phyloP scores from a whole-genome alignment of 2,888 invertebrate species.

The Orchesellides sinensis region DNA sequence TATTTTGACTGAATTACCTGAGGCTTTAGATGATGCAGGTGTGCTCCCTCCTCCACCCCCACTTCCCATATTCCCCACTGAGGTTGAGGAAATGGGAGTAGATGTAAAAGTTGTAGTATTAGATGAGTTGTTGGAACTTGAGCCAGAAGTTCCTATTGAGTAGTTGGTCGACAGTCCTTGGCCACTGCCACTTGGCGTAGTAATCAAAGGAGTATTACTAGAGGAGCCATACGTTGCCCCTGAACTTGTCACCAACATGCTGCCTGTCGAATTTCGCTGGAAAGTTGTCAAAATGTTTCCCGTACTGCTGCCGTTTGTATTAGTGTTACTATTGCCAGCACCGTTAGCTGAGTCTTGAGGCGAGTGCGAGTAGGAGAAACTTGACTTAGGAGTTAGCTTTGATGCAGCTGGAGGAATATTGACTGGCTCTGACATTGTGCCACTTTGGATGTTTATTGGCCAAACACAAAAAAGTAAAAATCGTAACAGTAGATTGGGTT shows the following conservation, averaged over 20 bases:
- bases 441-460: too few relatives aligned
- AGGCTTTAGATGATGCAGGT: not conserved
- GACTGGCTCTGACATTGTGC: constrained; percentile 60
- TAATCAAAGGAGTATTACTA: not conserved
- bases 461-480: too few relatives aligned
- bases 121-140: not conserved
- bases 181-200: not conserved
- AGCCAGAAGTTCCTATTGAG: not conserved
- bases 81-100: constrained; percentile 9
- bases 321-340: constrained; percentile 14
- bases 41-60: not conserved
- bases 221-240: not conserved
- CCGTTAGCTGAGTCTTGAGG: constrained; percentile 51
- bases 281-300: constrained; percentile 18
- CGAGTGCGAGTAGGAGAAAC: constrained; percentile 66
- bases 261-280: constrained; percentile 14
- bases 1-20: too few relatives aligned
- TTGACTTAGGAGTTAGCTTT: constrained; percentile 68
- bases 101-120: not conserved
- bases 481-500: too few relatives aligned
- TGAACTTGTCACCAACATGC: constrained; percentile 12
- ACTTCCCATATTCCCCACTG: not conserved
- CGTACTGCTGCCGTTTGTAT: constrained; percentile 5
- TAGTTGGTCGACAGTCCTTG: not conserved
- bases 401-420: constrained; percentile 58